phyloP scores from a whole-genome alignment of 2,888 invertebrate genomes.

The Drosophila cyrtoloma region DNA sequence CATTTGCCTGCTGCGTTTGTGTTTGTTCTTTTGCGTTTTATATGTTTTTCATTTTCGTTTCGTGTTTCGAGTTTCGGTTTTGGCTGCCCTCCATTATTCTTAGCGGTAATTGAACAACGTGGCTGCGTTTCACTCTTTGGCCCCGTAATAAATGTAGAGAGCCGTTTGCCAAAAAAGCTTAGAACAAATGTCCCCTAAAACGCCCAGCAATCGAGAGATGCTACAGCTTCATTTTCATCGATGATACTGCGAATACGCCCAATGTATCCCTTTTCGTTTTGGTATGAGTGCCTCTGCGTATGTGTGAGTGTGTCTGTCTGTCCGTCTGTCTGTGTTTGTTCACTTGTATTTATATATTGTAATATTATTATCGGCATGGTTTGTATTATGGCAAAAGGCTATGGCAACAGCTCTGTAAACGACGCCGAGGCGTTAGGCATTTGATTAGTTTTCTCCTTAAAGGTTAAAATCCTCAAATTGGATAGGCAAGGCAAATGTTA shows the following conservation, averaged over 20 bases:
- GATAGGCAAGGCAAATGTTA: constrained; percentile 13
- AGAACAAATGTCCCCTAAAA: constrained; percentile 62
- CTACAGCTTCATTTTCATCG: constrained; percentile 69
- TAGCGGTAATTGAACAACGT: constrained; percentile 81
- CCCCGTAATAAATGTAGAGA: constrained; percentile 66
- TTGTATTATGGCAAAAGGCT: constrained; percentile 32
- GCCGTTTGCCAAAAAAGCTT: constrained; percentile 65
- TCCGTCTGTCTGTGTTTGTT: background rate
- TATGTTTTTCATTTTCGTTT: constrained; percentile 53
- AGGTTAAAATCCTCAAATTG: constrained; percentile 7
- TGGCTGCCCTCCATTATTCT: constrained; percentile 70
- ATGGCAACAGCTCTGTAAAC: constrained; percentile 35
- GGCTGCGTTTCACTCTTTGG: constrained; percentile 56
- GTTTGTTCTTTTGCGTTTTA: constrained; percentile 34
- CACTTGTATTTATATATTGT: constrained; percentile 37
- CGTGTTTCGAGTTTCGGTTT: constrained; percentile 42
- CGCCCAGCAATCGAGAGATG: constrained; percentile 42
- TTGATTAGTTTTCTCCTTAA: constrained; percentile 47
- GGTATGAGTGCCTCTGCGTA: background rate
- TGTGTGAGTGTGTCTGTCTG: background rate
- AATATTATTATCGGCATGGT: constrained; percentile 52
- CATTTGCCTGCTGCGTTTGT: constrained; percentile 50
- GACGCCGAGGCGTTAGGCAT: constrained; percentile 21
- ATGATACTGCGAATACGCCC: constrained; percentile 59
- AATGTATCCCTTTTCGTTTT: constrained; percentile 26